These are phyloP conservation scores for Muraenolepis orangiensis DNA, from an alignment of 2,797 vertebrate genomes.

Conservation along the genomic window DNA sequence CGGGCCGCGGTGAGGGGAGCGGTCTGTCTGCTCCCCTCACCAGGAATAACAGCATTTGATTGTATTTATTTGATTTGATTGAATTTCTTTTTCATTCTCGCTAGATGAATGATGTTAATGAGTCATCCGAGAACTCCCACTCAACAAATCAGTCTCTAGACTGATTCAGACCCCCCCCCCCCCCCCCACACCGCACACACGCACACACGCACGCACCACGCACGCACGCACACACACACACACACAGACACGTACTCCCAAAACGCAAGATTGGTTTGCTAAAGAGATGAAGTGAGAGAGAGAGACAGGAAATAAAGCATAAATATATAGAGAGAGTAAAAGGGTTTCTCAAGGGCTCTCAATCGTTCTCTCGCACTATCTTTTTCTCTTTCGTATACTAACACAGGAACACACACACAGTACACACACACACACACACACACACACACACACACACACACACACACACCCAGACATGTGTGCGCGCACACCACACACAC, in stretches of 20 bases:
- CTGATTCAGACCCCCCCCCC: constrained; percentile 8
- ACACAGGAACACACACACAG: constrained; percentile 10
- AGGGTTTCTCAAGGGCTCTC: constrained; percentile 48
- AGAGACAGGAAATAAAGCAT: too few relatives aligned
- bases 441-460: constrained; percentile 23
- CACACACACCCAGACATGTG: constrained; percentile 22
- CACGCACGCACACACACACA: too few relatives aligned
- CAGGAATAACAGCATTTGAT: too few relatives aligned
- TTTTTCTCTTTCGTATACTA: neutral
- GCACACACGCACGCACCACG: too few relatives aligned
- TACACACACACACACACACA: constrained; percentile 21
- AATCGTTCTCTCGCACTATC: neutral
- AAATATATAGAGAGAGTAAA: too few relatives aligned
- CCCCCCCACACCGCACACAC: too few relatives aligned
- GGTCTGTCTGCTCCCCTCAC: too few relatives aligned
- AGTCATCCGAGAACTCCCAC: constrained; percentile 51
- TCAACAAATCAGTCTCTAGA: constrained; percentile 47
- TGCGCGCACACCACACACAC: too few relatives aligned
- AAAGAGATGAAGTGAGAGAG: constrained; percentile 49
- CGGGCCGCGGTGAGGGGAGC: too few relatives aligned
- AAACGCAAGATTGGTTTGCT: constrained; percentile 67
- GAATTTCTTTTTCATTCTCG: neutral
- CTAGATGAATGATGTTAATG: constrained; percentile 62
- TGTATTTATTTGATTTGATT: constrained; percentile 44
- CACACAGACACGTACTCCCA: too few relatives aligned